Base-by-base conservation (phyloP, 2,888 invertebrate genomes). In the Pollenia labialis region DNA sequence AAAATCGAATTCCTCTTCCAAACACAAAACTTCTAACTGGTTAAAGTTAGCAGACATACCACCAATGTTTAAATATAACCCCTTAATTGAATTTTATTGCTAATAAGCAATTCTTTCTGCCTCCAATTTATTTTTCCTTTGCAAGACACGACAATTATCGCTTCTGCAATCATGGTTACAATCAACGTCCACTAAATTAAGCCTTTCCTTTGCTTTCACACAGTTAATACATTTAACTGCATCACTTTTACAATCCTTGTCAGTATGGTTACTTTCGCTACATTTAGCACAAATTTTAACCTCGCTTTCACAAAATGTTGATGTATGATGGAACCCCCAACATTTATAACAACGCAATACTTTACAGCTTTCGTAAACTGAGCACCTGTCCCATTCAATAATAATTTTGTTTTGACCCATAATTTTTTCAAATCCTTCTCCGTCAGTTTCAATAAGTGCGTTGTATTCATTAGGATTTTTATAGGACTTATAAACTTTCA, bases 321-420 rank as follows among this genome's bases (percentile, higher is more conserved):
- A 68, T 18, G 23, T 79, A 50, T 85, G 84, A 32, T 85, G 81
- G 23, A 88, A 87, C 10, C 81, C 81, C 64, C 71, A 85, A 56
- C 87, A 58, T 58, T 32, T 58, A 58, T 23, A 58, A 58, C 58
- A 58, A 6, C 58, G 23, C 4, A 60, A 2, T 6, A 11, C 60
- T 4, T 42, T 60, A 60, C 60, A 60, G 9, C 60, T 60, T 60
- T 58, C 58, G 11, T 58, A 58, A 11, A 23, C 58, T 11, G 58
- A 4, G 58, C 58, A 58, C 32, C 60, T 60, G 18, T 23, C 18
- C 18, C 18, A 23, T 23, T 50, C 16, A 23, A 71, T 12, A 7
- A 18, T 71, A 14, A 71, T 8, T 58, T 46, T 46, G 1, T 42
- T n/a, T 14, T 46, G 18, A 6, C 18, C 44, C 44, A 72, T 56